Conservation (phyloP, 2,113 vertebrate genomes). For the Tenrec ecaudatus region DNA sequence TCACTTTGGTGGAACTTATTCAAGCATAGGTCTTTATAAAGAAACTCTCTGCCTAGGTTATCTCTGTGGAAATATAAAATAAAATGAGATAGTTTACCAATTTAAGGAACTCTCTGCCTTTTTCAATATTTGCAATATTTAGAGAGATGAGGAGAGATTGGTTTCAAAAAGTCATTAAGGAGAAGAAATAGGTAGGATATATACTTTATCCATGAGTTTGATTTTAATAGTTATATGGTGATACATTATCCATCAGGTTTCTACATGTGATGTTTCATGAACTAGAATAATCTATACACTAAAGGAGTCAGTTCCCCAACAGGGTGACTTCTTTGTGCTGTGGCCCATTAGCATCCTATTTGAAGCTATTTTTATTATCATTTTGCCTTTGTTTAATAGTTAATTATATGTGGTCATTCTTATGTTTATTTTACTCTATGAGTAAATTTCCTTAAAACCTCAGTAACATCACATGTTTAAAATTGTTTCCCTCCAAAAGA, state of each 20-base stretch:
- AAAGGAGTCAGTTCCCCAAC: neutral
- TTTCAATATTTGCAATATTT: neutral
- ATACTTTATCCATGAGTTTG: conserved; percentile 27
- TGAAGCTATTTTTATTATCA: conserved; percentile 58
- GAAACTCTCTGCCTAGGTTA: conserved; percentile 38
- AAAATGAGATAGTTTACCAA: conserved; percentile 57
- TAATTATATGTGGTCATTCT: conserved; percentile 4
- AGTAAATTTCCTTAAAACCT: conserved; percentile 11
- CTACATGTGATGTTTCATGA: conserved; percentile 37
- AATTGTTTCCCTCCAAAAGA: conserved; percentile 33
- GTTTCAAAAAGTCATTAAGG: conserved; percentile 1
- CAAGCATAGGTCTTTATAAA: conserved; percentile 57
- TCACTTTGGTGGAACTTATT: conserved; percentile 35
- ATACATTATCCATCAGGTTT: neutral
- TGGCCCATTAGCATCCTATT: conserved; percentile 29
- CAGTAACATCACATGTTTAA: conserved; percentile 13
- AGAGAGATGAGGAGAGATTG: neutral
- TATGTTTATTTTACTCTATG: conserved; percentile 13
- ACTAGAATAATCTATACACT: neutral
- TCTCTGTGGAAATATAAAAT: conserved; percentile 49
- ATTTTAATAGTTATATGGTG: conserved; percentile 56
- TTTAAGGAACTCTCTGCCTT: conserved; percentile 41
- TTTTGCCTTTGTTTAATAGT: conserved; percentile 73
- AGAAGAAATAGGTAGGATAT: conserved; percentile 16
- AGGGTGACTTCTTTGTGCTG: conserved; percentile 29